These are phyloP conservation scores for Tolypeutes matacus DNA, from an alignment of 2,797 vertebrate genomes.

Conservation along the genomic window DNA sequence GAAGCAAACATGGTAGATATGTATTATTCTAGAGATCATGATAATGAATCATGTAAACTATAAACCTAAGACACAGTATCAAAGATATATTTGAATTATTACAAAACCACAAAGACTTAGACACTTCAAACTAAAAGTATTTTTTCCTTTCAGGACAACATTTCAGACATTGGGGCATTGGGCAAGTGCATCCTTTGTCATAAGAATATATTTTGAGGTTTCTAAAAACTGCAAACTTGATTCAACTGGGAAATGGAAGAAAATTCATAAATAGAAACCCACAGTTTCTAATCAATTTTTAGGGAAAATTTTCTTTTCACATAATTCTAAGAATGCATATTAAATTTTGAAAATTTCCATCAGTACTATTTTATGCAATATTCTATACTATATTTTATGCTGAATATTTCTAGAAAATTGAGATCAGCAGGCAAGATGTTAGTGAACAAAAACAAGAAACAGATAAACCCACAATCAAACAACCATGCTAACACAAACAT, in stretches of 20 bases:
- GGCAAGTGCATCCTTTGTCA: neutral
- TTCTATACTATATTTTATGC: conserved; percentile 15
- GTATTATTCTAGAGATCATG: neutral
- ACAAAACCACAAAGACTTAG: neutral
- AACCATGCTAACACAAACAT: conserved; percentile 16
- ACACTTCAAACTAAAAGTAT: neutral
- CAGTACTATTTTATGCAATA: conserved; percentile 18
- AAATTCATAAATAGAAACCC: neutral
- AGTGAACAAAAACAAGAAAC: neutral
- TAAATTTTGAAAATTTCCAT: neutral
- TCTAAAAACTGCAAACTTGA: conserved; percentile 16
- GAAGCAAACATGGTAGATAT: too few species aligned
- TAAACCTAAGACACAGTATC: neutral
- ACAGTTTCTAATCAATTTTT: neutral
- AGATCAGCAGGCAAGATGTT: neutral
- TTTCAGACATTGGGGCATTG: neutral
- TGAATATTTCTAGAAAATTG: neutral
- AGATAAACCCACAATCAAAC: neutral
- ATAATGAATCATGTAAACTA: neutral
- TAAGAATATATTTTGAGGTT: neutral
- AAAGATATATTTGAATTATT: neutral
- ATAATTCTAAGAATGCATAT: neutral
- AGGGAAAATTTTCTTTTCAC: conserved; percentile 9
- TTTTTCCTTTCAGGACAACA: neutral
- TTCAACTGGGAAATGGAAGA: neutral